These are phyloP conservation scores for Ailuropoda melanoleuca DNA, from an alignment of 2,113 vertebrate genomes.

Conservation along the genomic window DNA sequence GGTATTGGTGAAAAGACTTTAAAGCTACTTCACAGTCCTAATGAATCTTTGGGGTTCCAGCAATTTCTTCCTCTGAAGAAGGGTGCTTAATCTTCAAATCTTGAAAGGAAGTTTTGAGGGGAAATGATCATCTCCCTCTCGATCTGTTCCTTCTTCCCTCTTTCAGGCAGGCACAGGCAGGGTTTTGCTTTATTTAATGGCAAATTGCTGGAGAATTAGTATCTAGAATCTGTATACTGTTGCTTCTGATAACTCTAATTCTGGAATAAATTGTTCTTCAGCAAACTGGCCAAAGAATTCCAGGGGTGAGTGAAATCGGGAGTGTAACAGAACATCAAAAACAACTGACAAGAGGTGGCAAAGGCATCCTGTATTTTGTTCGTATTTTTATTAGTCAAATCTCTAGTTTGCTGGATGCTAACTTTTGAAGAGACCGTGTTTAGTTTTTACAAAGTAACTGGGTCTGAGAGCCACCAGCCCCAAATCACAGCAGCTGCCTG, in stretches of 20 bases:
- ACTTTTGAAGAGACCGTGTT: neutral
- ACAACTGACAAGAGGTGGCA: neutral
- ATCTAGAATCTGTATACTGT: neutral
- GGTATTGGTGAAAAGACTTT: neutral
- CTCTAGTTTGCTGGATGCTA: neutral
- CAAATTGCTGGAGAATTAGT: neutral
- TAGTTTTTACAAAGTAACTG: slow-evolving; percentile 4
- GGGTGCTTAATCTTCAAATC: neutral
- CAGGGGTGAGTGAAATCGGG: neutral
- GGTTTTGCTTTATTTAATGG: neutral
- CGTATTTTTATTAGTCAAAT: neutral
- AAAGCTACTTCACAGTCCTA: neutral
- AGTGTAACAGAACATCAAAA: neutral
- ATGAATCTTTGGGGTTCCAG: neutral
- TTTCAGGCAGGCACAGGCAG: neutral
- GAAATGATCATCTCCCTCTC: neutral
- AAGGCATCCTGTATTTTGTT: neutral
- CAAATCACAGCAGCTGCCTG: neutral
- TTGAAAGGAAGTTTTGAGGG: slow-evolving; percentile 13
- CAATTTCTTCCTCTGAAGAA: neutral
- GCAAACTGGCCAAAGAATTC: slow-evolving; percentile 12
- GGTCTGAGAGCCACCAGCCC: neutral
- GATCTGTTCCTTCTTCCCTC: neutral
- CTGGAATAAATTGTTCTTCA: neutral
- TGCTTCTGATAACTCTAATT: slow-evolving; percentile 18